Base-by-base conservation (phyloP, 2,113 vertebrate genomes). In the Sapayoa aenigma region DNA sequence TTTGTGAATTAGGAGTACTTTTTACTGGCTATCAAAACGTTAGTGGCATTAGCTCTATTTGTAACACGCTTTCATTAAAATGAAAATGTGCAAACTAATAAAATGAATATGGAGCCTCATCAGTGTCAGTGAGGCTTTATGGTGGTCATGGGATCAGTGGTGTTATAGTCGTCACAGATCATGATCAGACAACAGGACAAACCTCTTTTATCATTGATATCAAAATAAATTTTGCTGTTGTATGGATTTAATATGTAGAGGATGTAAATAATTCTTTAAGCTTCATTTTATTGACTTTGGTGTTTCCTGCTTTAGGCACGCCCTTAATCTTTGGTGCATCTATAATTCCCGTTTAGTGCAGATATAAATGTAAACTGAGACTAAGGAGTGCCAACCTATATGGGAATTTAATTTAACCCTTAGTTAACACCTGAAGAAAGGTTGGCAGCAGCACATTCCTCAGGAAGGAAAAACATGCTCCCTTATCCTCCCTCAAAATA, bases 11-110 rank as follows among this genome's bases (percentile, higher is more conserved):
- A 87, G 71, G 25, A 49, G 28, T 20, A 27, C 24, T 79, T 92
- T 92, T 84, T 78, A 81, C 65, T 17, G 74, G 41, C 62, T 50
- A 92, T 71, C 68, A 90, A 68, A 53, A 50, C 28, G 94, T 82
- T 82, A 76, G 94, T 30, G 47, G 56, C 52, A 50, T 89, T 75
- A 50, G 58, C 68, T 84, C 49, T 18, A 9, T 59, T 76, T 69
- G 53, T 58, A 76, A 84, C 49, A 33, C 1, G 1, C 47, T 92
- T 89, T 67, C 91, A 87, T 71, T 63, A 77, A 74, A 84, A 84
- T 49, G 56, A 92, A 68, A 77, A 77, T 28, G 30, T 63, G 79
- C 59, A 35, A 83, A 81, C 50, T 18, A 74, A 68, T 91, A 72
- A 74, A 86, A 63, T 12, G 9, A 71, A 67, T 24, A 53, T 1